A percentile compares a stretch with the other conserved stretches of the same genome.
phyloP scores from a whole-genome alignment of 2,113 vertebrate genomes.

The Syngnathus floridae region DNA sequence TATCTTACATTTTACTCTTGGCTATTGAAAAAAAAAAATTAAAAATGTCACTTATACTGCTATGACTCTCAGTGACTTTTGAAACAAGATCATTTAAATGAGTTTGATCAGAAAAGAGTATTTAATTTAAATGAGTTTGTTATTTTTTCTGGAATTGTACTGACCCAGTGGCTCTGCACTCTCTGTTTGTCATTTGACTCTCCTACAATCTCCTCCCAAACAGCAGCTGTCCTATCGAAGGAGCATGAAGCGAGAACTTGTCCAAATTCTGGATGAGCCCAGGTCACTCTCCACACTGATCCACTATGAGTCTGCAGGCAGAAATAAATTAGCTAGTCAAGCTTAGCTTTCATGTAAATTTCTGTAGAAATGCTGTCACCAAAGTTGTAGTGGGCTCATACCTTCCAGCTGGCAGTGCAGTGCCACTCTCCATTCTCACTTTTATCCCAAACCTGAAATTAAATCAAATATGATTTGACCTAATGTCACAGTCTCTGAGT shows the following conservation, averaged over 20 bases:
- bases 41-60: too few species aligned
- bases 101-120: too few species aligned
- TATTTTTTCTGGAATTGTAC: conserved; percentile 17
- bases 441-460: conserved; percentile 91
- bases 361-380: background rate
- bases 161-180: conserved; percentile 95
- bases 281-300: conserved; percentile 95
- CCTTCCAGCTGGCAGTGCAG: conserved; percentile 98
- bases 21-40: too few species aligned
- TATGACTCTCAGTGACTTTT: too few species aligned
- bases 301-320: conserved; percentile 85
- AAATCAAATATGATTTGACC: background rate
- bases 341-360: background rate
- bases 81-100: too few species aligned
- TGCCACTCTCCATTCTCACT: conserved; percentile 93
- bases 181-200: conserved; percentile 97
- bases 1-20: too few species aligned
- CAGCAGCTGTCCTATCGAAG: conserved; percentile 92
- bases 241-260: conserved; percentile 95
- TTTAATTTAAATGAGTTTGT: too few species aligned
- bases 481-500: background rate
- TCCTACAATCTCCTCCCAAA: conserved; percentile 98
- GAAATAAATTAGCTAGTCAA: background rate
- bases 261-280: conserved; percentile 96
- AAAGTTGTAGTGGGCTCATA: conserved; percentile 43